These are phyloP conservation scores for Hirundo rustica DNA, from an alignment of 2,797 vertebrate species.

Conservation along the genomic window DNA sequence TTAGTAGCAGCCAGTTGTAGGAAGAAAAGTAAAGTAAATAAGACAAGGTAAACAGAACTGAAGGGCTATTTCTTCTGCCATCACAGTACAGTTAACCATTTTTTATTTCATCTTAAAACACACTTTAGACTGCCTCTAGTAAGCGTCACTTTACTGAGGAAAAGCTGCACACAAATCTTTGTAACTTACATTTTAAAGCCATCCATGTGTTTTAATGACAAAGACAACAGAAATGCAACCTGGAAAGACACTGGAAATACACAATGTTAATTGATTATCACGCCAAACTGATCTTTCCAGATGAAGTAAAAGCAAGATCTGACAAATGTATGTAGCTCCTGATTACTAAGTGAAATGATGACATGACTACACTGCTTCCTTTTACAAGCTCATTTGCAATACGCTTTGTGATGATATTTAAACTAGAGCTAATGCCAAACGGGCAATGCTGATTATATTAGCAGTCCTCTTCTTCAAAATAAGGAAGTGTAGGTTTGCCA, in stretches of 20 bases:
- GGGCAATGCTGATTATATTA: background rate
- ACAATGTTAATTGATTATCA: background rate
- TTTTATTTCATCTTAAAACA: background rate
- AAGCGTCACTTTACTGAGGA: background rate
- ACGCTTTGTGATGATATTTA: background rate
- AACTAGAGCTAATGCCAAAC: background rate
- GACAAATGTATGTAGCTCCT: background rate
- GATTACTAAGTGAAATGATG: slow-evolving; percentile 1
- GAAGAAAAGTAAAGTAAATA: background rate
- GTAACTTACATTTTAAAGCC: background rate
- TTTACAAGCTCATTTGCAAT: background rate
- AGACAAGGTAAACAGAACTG: background rate
- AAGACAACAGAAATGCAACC: background rate
- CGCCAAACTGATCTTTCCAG: slow-evolving; percentile 15
- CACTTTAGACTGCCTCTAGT: background rate
- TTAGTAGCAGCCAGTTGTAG: background rate
- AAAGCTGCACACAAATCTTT: background rate
- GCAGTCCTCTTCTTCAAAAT: background rate
- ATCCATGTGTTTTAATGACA: background rate
- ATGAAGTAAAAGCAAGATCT: slow-evolving; percentile 16
- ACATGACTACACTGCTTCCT: background rate
- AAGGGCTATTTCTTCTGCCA: background rate
- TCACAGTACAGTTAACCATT: background rate
- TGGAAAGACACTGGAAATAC: background rate
- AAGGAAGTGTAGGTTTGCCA: background rate